Evolutionary conservation across 1,140 invertebrate genomes (phyloP).

Genomic region (Microplitis mediator): DNA sequence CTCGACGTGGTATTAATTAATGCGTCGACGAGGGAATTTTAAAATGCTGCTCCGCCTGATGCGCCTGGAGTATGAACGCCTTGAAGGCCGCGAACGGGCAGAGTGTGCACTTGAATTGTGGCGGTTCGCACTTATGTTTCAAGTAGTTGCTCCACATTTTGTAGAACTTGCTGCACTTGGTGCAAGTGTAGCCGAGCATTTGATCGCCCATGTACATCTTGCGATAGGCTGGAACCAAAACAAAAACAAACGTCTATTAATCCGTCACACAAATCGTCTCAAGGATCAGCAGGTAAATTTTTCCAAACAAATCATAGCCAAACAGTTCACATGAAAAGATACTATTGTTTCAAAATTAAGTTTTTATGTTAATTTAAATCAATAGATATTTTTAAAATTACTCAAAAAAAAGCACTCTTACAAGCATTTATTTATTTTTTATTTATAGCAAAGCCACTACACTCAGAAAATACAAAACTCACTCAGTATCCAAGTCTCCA

Average conservation of each 20-base stretch:
- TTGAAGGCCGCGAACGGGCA: constrained; percentile 61
- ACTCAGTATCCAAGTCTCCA: no score
- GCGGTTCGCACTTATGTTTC: constrained; percentile 62
- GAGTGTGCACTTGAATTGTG: constrained; percentile 58
- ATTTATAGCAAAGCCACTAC: no score
- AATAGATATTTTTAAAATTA: no score
- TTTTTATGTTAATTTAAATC: no score
- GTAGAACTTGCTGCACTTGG: constrained; percentile 63
- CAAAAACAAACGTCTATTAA: constrained; percentile 29
- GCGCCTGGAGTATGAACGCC: constrained; percentile 60
- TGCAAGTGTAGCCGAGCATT: constrained; percentile 61
- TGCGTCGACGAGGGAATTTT: constrained; percentile 52
- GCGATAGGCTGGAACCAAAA: constrained; percentile 59
- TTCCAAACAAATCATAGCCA: not conserved
- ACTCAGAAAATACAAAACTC: no score
- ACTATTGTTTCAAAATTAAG: no score
- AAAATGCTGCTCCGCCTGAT: constrained; percentile 61
- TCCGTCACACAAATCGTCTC: not conserved
- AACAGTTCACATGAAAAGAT: no score
- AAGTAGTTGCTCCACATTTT: constrained; percentile 64
- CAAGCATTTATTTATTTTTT: no score
- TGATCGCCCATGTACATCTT: constrained; percentile 62
- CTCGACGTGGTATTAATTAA: no score
- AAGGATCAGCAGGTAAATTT: not conserved
- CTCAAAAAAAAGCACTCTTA: no score